Conservation (phyloP, 2,113 vertebrate genomes). For the Lasiurus borealis region DNA sequence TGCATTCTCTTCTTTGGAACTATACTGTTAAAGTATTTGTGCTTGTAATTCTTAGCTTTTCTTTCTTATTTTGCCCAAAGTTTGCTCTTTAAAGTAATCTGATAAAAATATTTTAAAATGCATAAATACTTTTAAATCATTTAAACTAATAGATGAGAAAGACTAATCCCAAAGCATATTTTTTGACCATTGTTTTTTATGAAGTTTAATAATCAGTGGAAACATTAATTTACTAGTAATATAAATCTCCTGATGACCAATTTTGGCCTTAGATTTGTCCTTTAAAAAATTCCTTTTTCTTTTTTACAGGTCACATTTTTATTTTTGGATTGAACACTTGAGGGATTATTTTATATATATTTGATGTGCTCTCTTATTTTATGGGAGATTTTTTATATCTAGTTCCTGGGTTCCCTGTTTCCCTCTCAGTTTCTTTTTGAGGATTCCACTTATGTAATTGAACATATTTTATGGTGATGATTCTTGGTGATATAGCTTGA, state of each 20-base stretch:
- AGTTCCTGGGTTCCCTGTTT: not conserved
- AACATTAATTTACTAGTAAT: conserved; percentile 28
- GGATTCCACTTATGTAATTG: conserved; percentile 70
- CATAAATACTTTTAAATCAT: not conserved
- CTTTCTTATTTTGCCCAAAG: not conserved
- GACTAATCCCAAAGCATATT: not conserved
- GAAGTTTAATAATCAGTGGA: conserved; percentile 19
- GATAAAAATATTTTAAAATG: conserved; percentile 15
- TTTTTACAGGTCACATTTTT: not conserved
- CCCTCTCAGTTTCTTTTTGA: conserved; percentile 53
- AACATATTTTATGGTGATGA: conserved; percentile 77
- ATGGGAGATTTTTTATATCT: not conserved
- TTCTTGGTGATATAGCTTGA: conserved; percentile 71
- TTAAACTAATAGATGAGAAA: conserved; percentile 11
- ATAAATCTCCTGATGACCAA: not conserved
- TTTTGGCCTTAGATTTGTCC: not conserved
- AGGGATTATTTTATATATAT: not conserved
- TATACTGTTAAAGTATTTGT: not conserved
- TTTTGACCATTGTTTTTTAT: conserved; percentile 6
- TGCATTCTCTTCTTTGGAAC: not conserved
- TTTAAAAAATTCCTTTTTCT: not conserved
- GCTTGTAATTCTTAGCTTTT: conserved; percentile 43
- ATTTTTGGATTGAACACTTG: not conserved
- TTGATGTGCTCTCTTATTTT: not conserved
- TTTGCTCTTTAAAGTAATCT: not conserved